These are phyloP conservation scores for Corvus hawaiiensis DNA, from an alignment of 2,113 vertebrate species.

Conservation along the genomic window DNA sequence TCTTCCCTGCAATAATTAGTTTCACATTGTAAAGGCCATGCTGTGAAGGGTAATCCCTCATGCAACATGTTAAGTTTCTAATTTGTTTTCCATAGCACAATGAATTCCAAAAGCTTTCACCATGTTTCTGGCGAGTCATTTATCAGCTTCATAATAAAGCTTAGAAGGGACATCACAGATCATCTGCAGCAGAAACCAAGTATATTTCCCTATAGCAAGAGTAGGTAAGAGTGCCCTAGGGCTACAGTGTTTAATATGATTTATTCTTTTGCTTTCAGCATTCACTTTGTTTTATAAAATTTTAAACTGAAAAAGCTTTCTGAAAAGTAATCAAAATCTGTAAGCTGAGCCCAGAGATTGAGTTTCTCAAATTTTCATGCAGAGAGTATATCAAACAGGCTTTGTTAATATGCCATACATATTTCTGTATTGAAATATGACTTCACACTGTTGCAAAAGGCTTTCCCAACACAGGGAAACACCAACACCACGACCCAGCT, in stretches of 20 bases:
- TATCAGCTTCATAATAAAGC: constrained; percentile 53
- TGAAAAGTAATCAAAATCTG: not conserved
- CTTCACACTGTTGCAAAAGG: not conserved
- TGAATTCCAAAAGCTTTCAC: constrained; percentile 66
- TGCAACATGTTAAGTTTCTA: constrained; percentile 64
- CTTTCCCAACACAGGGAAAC: not conserved
- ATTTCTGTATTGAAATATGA: not conserved
- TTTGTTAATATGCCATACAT: not conserved
- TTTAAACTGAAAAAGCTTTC: not conserved
- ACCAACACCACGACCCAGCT: not conserved
- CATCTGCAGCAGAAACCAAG: constrained; percentile 7
- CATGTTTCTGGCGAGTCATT: constrained; percentile 40
- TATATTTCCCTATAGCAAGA: not conserved
- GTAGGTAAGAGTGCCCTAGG: not conserved
- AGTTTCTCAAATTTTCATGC: not conserved
- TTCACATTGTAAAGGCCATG: constrained; percentile 62
- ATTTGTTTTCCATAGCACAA: constrained; percentile 61
- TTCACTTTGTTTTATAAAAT: not conserved
- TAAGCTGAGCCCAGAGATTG: not conserved
- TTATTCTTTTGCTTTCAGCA: not conserved
- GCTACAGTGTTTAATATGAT: not conserved
- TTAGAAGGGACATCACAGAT: constrained; percentile 30
- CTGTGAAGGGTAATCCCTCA: constrained; percentile 67
- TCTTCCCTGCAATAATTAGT: constrained; percentile 63
- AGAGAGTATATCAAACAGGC: not conserved